Evolutionary conservation across 2,113 vertebrate species (phyloP), one percentile per base, ranked within the genome.

Genomic region (Sinocyclocheilus rhinocerous): DNA sequence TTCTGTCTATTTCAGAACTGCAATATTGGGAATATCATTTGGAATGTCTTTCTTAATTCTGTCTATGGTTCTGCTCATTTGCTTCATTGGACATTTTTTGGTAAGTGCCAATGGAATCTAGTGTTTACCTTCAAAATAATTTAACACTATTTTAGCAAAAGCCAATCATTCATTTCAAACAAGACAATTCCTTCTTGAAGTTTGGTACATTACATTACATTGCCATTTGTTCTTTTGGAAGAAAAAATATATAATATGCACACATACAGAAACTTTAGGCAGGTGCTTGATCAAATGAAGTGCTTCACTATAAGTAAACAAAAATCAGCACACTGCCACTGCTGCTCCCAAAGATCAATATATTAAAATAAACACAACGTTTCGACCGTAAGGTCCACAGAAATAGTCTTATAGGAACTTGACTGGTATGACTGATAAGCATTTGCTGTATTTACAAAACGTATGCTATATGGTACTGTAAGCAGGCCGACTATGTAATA

Each of bases 71-170:
- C 95, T 99, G 50, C 96, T 98, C 84, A 94, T 98, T 91, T 99
- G 98, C 93, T 98, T 98, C 76, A 95, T 97, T 86, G 97, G 97
- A 87, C 97, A 98, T 89, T 95, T 99, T 36, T 86, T 97, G 97
- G 98, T 99, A 95, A 88, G 97, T 95, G 89, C 81, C 59, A 63
- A 11, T 85, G 33, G 59, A 11, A 67, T 48, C 42, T 70, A 42
- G 36, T 72, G 11, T 73, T 86, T 22, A 8, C 55, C 45, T 52
- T 6, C 0, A n/a, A 22, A 33, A 77, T 29, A 1, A 42, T 72
- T 18, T 72, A 72, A 22, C 18, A 22, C 0, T 8, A 18, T 72
- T 39, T 70, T 70, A 70, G 67, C 67, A 70, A 36, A 18, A 4
- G 3, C 67, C 55, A 57, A 22, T 36, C 16, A 20, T 42, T 42